phyloP scores from a whole-genome alignment of 2,113 vertebrate genomes.

The Gymnobelideus leadbeateri region DNA sequence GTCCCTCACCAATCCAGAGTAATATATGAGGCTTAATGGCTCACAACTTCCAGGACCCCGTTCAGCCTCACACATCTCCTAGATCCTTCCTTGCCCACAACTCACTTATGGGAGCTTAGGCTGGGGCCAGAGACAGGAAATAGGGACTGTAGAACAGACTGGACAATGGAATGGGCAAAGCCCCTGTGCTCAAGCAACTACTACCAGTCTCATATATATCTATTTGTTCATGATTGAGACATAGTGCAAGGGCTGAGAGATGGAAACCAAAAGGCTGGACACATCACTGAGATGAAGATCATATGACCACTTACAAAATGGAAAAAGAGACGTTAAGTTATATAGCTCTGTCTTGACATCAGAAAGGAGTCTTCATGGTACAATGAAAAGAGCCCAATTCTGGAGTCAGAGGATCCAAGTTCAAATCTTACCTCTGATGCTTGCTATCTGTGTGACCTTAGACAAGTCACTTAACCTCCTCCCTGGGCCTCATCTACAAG shows the following conservation, averaged over 20 bases:
- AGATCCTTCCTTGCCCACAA: not conserved
- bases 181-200: slow-evolving; percentile 53
- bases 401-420: not conserved
- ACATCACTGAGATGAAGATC: slow-evolving; percentile 67
- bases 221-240: slow-evolving; percentile 60
- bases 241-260: slow-evolving; percentile 68
- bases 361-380: not conserved
- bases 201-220: slow-evolving; percentile 48
- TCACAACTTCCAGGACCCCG: not conserved
- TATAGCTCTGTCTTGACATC: no score
- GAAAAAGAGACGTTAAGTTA: no score
- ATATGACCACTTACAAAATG: no score
- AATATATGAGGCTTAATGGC: not conserved
- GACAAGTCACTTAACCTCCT: no score
- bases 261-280: slow-evolving; percentile 71
- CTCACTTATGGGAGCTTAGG: not conserved
- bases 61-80: not conserved
- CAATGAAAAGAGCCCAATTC: no score
- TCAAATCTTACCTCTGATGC: no score
- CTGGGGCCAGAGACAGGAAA: slow-evolving; percentile 13
- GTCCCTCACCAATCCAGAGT: not conserved
- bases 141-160: slow-evolving; percentile 56
- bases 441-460: no score
- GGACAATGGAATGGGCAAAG: slow-evolving; percentile 66
- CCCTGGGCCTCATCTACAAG: no score